Base-by-base conservation (phyloP, 2,888 invertebrate genomes). In the Galeopsomyia nigrocyanea region DNA sequence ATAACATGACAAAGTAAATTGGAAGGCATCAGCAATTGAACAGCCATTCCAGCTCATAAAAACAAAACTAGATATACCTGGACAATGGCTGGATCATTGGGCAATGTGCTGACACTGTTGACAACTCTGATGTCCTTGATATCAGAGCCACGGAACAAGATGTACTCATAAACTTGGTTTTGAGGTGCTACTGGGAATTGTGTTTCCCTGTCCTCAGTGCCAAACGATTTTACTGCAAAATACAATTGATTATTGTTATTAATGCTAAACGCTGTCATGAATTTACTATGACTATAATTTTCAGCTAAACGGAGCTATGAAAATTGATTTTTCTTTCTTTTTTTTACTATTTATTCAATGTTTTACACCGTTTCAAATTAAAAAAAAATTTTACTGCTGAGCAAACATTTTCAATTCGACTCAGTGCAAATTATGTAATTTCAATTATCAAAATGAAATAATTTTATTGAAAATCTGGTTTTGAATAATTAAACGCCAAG, bases 91-190 rank as follows among this genome's bases (percentile, higher is more conserved):
- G 99, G 99, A 89, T 99, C 99, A 88, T 97, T 97, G 77, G 96
- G 95, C 83, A 95, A 89, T 66, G 94, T 92, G 77, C 93, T 91
- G 67, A 92, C 93, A 89, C 93, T 94, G 88, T 95, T 96, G 75
- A 99, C 94, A 64, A 99, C 97, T 87, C 97, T 92, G 83, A 99
- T 96, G 87, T 99, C 99, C 89, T 99, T 99, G 84, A 99, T 99
- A 87, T 99, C 99, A 78, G 96, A 94, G 60, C 99, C 99, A 79
- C 98, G 92, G 88, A 99, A 99, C 80, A 99, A 91, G 83, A 99
- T 99, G 88, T 98, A 99, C 86, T 99, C 99, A 87, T 98, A 99
- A 68, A 99, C 94, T 88, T 99, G 98, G 88, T 96, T 97, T 87
- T 98, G 95, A 21, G 98, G 96, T 66, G 98, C 95, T 70, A 99